Conservation (phyloP, 2,888 invertebrate species). For the Lithodes maja region DNA sequence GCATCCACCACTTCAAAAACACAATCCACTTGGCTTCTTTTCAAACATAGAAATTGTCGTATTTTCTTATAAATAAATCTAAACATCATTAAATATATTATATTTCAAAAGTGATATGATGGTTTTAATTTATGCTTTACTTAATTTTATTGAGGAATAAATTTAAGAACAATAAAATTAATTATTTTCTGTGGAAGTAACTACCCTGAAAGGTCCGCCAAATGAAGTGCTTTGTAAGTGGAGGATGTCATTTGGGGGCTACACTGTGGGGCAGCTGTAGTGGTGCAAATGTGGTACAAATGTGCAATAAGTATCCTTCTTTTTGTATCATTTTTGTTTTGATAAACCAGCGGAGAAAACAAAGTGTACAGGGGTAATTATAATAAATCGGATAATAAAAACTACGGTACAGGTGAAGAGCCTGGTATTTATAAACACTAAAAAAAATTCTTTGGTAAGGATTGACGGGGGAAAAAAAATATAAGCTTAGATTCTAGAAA, state of each 20-base stretch:
- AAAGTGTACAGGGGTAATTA: constrained; percentile 52
- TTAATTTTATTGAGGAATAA: no score
- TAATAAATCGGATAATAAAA: constrained; percentile 55
- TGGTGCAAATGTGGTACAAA: constrained; percentile 65
- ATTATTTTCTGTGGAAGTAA: no score
- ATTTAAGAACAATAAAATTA: no score
- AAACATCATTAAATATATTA: no score
- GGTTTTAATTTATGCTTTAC: no score
- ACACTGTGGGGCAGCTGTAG: constrained; percentile 64
- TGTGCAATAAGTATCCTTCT: constrained; percentile 54
- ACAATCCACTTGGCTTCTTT: no score
- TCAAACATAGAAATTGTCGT: no score
- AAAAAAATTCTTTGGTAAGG: constrained; percentile 63
- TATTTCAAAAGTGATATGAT: no score
- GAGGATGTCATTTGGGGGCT: constrained; percentile 4
- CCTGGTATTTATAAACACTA: constrained; percentile 60
- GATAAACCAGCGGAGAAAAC: constrained; percentile 52
- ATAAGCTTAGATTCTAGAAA: constrained; percentile 51
- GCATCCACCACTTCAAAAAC: no score
- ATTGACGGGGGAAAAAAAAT: constrained; percentile 55
- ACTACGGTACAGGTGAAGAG: constrained; percentile 54
- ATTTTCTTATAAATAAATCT: no score
- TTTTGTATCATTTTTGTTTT: background rate
- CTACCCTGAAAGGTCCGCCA: constrained; percentile 27
- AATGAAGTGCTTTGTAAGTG: no score